Evolutionary conservation across 2,888 invertebrate genomes (phyloP).

Genomic region (Agrenia bidenticulata): DNA sequence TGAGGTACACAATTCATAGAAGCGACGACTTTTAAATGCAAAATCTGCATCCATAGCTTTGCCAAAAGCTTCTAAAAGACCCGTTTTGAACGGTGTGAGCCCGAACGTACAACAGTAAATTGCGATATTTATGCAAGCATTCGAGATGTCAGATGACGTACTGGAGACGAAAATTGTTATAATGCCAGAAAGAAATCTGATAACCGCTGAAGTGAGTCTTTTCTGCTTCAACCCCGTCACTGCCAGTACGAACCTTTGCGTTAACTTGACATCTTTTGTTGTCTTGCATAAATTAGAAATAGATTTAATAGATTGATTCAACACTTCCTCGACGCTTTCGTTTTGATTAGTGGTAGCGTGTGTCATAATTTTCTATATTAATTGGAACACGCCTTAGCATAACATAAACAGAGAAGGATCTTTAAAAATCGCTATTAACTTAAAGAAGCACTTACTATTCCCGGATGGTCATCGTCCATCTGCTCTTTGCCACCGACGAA

Average conservation of each 20-base stretch:
- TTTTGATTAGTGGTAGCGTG: conserved; percentile 18
- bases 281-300: conserved; percentile 20
- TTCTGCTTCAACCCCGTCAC: conserved; percentile 8
- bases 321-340: conserved; percentile 4
- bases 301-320: conserved; percentile 27
- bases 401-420: conserved; percentile 3
- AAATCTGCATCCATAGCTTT: conserved; percentile 19
- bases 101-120: conserved; percentile 20
- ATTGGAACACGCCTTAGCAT: too few species aligned
- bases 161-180: conserved; percentile 19
- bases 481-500: conserved; percentile 14
- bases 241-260: conserved; percentile 15
- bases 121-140: conserved; percentile 11
- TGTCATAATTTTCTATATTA: conserved; percentile 33
- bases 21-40: conserved; percentile 14
- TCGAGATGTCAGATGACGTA: background rate
- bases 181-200: conserved; percentile 24
- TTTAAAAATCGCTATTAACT: conserved; percentile 4
- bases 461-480: conserved; percentile 28
- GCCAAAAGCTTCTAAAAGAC: conserved; percentile 19
- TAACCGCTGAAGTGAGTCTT: conserved; percentile 1
- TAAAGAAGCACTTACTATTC: background rate
- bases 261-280: conserved; percentile 20
- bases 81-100: background rate
- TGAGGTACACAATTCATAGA: conserved; percentile 11